Conservation (phyloP, 1,140 invertebrate genomes). For the Scaptodrosophila lebanonensis region DNA sequence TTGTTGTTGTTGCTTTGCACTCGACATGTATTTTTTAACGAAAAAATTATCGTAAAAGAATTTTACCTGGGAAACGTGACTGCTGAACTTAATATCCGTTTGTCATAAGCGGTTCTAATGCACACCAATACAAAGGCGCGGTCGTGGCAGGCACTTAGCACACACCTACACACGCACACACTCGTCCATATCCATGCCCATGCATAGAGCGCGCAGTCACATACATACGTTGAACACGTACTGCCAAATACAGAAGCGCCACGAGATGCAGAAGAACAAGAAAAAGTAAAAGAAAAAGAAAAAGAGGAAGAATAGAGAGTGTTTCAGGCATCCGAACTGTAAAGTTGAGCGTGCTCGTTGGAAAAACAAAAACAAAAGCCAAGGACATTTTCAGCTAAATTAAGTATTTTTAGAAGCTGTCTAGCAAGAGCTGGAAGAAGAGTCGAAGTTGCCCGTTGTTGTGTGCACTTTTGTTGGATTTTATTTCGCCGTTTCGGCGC, state of each 20-base stretch:
- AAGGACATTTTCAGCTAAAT: constrained; percentile 71
- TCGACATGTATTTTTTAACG: constrained; percentile 28
- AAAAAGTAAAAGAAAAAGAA: too few species aligned
- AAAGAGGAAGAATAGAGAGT: not conserved
- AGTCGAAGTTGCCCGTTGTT: too few species aligned
- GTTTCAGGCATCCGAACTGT: constrained; percentile 21
- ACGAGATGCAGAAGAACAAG: too few species aligned
- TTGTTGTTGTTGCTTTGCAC: constrained; percentile 23
- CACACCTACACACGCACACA: not conserved
- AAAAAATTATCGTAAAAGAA: constrained; percentile 74
- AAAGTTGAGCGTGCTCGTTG: constrained; percentile 32
- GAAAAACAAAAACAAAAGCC: constrained; percentile 53
- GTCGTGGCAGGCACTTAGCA: too few species aligned
- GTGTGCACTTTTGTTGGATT: not conserved
- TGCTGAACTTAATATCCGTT: constrained; percentile 75
- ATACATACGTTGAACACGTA: not conserved
- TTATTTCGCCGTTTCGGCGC: constrained; percentile 37
- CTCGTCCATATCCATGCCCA: too few species aligned
- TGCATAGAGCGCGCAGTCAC: not conserved
- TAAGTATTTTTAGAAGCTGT: constrained; percentile 70
- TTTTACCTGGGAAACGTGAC: constrained; percentile 73
- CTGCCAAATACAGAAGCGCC: not conserved
- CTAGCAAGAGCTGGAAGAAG: too few species aligned
- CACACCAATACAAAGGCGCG: constrained; percentile 44
- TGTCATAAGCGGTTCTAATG: constrained; percentile 74